Evolutionary conservation across 2,888 invertebrate genomes (phyloP), one percentile per base, ranked within the genome.

Genomic region (Spilarctia lutea): DNA sequence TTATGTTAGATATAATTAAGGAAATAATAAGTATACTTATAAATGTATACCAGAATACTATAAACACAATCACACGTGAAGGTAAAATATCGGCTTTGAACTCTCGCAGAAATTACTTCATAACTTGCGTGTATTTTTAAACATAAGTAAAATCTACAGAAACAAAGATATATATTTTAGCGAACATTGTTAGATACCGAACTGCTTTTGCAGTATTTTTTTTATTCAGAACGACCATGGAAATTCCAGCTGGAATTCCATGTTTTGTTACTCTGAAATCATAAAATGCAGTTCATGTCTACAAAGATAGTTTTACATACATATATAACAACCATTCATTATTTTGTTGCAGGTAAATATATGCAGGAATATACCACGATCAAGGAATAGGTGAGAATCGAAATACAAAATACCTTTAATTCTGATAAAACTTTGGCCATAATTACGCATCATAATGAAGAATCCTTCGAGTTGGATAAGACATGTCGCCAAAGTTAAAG

Each of bases 401-500:
- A 70, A n/a, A 56, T 3, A 56, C 0, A 56, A 56, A 70, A 2
- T 35, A 24, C 2, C 6, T 35, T 30, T 66, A 60, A 56, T 60
- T 71, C 60, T 48, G 76, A 71, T 73, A 79, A 81, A 79, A 76
- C 74, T 76, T 81, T 71, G 74, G 72, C 74, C 83, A 74, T 65
- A 35, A 16, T 6, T 18, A 35, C 8, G 7, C 81, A 81, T 72
- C 79, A 82, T 78, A 85, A 80, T 76, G 79, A 81, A 83, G 80
- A 78, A 78, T 81, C 79, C 76, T 77, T 77, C 42, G 71, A 83
- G 82, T 84, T 82, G 75, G 87, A 84, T 89, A 88, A 90, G 90
- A 89, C 86, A 86, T 84, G 83, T 82, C 78, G 80, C 79, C 79
- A 81, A 88, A 89, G 87, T 89, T 88, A 83, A 89, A 91, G 88